A percentile compares a stretch with the other conserved stretches of the same genome.
These are phyloP conservation scores for Sericinus montela DNA, from an alignment of 2,888 invertebrate species.

Conservation along the genomic window DNA sequence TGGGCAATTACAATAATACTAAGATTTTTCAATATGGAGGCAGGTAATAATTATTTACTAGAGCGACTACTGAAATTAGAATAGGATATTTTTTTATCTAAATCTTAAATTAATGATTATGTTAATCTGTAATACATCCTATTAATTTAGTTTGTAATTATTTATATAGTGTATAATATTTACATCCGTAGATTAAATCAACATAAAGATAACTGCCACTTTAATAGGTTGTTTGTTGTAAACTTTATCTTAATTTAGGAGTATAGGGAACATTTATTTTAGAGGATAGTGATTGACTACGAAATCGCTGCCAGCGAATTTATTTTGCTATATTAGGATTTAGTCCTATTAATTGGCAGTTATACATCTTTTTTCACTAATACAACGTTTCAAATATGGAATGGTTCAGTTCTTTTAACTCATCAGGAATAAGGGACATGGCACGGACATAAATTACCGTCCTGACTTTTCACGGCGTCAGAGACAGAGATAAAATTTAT, in stretches of 20 bases:
- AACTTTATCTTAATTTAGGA: constrained; percentile 19
- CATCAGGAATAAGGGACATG: constrained; percentile 69
- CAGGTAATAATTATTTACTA: constrained; percentile 47
- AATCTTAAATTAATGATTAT: constrained; percentile 74
- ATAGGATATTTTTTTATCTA: constrained; percentile 65
- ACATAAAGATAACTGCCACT: constrained; percentile 62
- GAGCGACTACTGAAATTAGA: constrained; percentile 70
- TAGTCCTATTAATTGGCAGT: constrained; percentile 59
- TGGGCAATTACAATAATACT: constrained; percentile 49
- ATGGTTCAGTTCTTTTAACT: constrained; percentile 69
- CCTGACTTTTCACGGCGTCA: constrained; percentile 32
- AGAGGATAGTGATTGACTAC: constrained; percentile 3
- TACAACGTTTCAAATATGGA: constrained; percentile 58
- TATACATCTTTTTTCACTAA: constrained; percentile 50
- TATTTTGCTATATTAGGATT: constrained; percentile 5
- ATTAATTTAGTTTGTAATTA: constrained; percentile 71
- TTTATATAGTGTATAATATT: constrained; percentile 72
- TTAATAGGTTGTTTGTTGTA: constrained; percentile 35
- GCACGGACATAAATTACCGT: constrained; percentile 52
- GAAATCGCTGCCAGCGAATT: constrained; percentile 1
- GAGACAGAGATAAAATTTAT: constrained; percentile 51
- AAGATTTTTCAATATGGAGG: constrained; percentile 47
- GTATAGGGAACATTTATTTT: constrained; percentile 10
- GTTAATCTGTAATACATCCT: constrained; percentile 72
- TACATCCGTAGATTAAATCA: constrained; percentile 61